These are phyloP conservation scores for Rhinogobius similis DNA, from an alignment of 2,113 vertebrate species.

Conservation along the genomic window DNA sequence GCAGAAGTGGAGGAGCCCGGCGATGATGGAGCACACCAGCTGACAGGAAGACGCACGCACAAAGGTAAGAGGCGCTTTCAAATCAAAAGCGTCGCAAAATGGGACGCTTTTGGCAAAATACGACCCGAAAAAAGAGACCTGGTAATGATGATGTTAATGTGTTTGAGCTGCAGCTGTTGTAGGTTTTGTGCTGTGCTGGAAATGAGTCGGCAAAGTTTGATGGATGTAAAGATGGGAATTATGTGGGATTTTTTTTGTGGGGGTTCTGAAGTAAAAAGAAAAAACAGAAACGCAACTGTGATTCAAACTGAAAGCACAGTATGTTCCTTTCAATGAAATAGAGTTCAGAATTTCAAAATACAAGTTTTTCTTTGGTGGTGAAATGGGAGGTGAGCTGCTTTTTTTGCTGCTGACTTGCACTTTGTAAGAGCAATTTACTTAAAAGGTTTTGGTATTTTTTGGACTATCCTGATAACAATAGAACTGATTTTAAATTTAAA, in stretches of 20 bases:
- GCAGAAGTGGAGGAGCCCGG: slow-evolving; percentile 96
- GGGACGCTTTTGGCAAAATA: neutral
- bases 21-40: slow-evolving; percentile 95
- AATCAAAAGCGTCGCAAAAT: neutral
- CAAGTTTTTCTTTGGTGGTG: neutral
- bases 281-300: neutral
- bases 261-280: neutral
- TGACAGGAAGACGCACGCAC: slow-evolving; percentile 60
- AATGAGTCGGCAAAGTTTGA: neutral
- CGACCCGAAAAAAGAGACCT: neutral
- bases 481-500: no score
- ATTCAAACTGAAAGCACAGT: neutral
- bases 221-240: no score
- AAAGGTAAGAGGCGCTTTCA: neutral
- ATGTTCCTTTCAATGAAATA: neutral
- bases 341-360: neutral
- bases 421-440: no score
- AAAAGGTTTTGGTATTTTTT: no score
- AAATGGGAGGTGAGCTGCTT: neutral
- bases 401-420: no score
- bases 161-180: slow-evolving; percentile 4
- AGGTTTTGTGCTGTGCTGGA: neutral
- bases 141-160: neutral
- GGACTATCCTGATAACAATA: no score
- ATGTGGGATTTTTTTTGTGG: no score